Evolutionary conservation across 1,140 invertebrate genomes (phyloP), one percentile per base, ranked within the genome.

Genomic region (Philopotamus ludificatus): DNA sequence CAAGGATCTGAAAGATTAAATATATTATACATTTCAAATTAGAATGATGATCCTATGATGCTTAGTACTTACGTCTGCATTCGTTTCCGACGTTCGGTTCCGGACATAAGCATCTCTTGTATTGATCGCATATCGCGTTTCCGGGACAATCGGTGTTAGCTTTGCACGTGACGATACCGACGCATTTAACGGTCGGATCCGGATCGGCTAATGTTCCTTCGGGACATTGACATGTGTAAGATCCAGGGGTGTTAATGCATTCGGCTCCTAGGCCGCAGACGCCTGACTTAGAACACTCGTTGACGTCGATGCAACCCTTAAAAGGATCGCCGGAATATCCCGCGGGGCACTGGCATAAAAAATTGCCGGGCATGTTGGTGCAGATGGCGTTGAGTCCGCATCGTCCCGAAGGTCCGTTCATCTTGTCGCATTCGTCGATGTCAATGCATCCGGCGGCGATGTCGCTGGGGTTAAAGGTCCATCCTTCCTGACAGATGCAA

Each of bases 401-500:
- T 61, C 88, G 83, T 65, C 92, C 92, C 41, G 84, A 88, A 4
- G 87, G 86, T 57, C 91, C 92, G 71, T 89, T 84, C 9, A 85
- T 75, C 28, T 79, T 79, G 71, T 93, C 91, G 74, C 96, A 99
- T 81, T 99, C 96, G 75, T 98, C 87, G 65, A 98, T 90, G 77
- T 97, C 94, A 61, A 94, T 86, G 74, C 94, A 96, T 60, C 93
- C 93, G 39, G 91, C 91, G 0, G 89, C 83, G 63, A 95, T 91
- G 72, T 96, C 91, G 62, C 81, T 87, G 0, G 93, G 93, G 80
- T 95, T 88, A 73, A 92, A 96, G 0, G 91, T 94, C 91, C 92
- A 96, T 0, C 94, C 94, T 54, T 94, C 90, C 73, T 97, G 91
- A 73, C 94, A 97, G 47, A 95, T 90, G 70, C 94, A 97, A 72